Evolutionary conservation across 1,140 invertebrate genomes (phyloP).

Genomic region (Hesperophylax magnus): DNA sequence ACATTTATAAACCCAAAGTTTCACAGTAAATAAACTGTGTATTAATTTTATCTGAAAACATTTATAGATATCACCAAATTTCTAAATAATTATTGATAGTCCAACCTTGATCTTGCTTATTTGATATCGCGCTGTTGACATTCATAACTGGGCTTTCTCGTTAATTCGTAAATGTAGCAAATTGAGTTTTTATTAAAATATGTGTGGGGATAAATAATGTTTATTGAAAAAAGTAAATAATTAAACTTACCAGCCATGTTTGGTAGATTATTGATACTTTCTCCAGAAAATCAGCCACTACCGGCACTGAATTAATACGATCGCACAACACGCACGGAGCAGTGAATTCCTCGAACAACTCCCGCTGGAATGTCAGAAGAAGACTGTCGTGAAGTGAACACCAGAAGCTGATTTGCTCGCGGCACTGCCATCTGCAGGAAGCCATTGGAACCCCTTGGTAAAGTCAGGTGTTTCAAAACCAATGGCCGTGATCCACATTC

Average conservation of each 20-base stretch:
- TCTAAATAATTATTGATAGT: background rate
- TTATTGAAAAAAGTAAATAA: background rate
- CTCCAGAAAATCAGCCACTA: conserved; percentile 34
- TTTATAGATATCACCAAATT: background rate
- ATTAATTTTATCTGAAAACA: background rate
- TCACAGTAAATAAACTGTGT: no score
- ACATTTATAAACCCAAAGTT: no score
- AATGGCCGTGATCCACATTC: background rate
- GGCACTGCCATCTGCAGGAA: conserved; percentile 18
- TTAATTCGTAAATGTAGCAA: background rate
- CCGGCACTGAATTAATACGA: conserved; percentile 38
- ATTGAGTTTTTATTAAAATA: conserved; percentile 19
- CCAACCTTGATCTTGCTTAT: conserved; percentile 46
- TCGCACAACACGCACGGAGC: conserved; percentile 34
- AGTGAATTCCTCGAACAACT: conserved; percentile 26
- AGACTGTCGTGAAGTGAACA: conserved; percentile 37
- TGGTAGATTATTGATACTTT: conserved; percentile 6
- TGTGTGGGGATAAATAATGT: background rate
- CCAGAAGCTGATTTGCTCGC: background rate
- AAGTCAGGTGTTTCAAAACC: background rate
- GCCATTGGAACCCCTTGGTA: background rate
- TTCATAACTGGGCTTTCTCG: conserved; percentile 31
- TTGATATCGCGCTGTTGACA: conserved; percentile 48
- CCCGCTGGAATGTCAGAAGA: conserved; percentile 28
- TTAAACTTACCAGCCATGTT: conserved; percentile 45